Percentiles rank a stretch among this genome's conserved stretches.
phyloP scores from a whole-genome alignment of 2,888 invertebrate genomes.

The Calameuta pallipes region DNA sequence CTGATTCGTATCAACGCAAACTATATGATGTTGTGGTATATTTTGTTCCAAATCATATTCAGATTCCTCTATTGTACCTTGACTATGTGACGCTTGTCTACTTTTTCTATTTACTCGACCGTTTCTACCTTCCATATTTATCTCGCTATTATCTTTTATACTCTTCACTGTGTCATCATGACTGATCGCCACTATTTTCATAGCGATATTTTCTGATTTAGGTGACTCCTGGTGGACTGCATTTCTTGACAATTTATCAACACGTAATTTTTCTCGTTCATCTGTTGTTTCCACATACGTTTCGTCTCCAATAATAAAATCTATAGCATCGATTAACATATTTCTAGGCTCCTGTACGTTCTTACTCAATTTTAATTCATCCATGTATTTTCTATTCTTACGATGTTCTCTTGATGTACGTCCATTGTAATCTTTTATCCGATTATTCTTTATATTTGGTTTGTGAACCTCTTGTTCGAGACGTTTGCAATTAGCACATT shows the following conservation, averaged over 20 bases:
- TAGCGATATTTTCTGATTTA: not conserved
- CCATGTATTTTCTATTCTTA: not conserved
- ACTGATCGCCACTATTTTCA: not conserved
- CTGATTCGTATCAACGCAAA: constrained; percentile 11
- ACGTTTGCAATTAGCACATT: constrained; percentile 1
- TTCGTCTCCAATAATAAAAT: not conserved
- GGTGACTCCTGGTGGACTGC: not conserved
- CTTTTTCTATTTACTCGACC: not conserved
- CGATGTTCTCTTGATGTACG: not conserved
- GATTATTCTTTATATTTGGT: too few relatives aligned
- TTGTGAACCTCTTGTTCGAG: not conserved
- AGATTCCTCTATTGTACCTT: not conserved
- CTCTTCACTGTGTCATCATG: not conserved
- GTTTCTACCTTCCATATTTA: not conserved
- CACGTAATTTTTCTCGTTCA: not conserved
- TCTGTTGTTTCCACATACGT: not conserved
- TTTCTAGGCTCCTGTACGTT: not conserved
- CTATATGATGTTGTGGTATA: constrained; percentile 18
- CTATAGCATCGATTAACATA: not conserved
- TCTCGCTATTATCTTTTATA: not conserved
- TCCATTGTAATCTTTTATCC: too few relatives aligned
- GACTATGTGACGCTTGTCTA: too few relatives aligned
- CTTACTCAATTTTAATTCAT: not conserved
- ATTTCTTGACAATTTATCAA: too few relatives aligned
- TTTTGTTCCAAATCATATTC: constrained; percentile 14